Evolutionary conservation across 2,888 invertebrate species (phyloP).

Genomic region (Leucoma salicis): DNA sequence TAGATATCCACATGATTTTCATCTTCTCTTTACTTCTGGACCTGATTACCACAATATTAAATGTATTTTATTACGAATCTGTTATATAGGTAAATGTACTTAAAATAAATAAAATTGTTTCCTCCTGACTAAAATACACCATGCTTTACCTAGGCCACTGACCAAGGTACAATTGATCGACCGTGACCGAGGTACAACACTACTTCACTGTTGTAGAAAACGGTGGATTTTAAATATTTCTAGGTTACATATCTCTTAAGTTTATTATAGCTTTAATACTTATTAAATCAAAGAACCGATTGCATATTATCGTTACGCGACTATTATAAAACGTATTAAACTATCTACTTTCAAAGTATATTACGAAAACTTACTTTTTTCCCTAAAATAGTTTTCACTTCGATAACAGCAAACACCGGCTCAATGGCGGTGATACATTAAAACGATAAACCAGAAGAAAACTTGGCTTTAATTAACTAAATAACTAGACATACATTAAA

Average conservation of each 20-base stretch:
- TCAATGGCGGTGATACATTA: conserved; percentile 10
- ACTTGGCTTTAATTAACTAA: too few relatives aligned
- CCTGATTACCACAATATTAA: too few relatives aligned
- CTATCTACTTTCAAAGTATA: conserved; percentile 5
- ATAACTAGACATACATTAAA: too few relatives aligned
- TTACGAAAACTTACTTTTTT: conserved; percentile 18
- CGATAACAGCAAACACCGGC: conserved; percentile 15
- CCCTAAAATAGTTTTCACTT: neutral
- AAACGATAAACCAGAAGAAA: too few relatives aligned
- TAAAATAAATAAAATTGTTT: too few relatives aligned
- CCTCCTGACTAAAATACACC: neutral
- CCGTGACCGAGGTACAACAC: too few relatives aligned
- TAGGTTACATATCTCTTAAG: too few relatives aligned
- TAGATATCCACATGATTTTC: conserved; percentile 9
- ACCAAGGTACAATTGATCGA: neutral
- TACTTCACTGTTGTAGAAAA: neutral
- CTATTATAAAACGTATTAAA: neutral
- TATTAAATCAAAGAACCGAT: conserved; percentile 14
- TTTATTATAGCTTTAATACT: conserved; percentile 6
- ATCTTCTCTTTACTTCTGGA: conserved; percentile 5
- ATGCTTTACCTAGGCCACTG: neutral
- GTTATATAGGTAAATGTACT: too few relatives aligned
- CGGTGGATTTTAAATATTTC: conserved; percentile 1
- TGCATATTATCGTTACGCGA: conserved; percentile 15
- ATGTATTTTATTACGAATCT: too few relatives aligned